phyloP scores from a whole-genome alignment of 2,888 invertebrate species.

The Apamea anceps region DNA sequence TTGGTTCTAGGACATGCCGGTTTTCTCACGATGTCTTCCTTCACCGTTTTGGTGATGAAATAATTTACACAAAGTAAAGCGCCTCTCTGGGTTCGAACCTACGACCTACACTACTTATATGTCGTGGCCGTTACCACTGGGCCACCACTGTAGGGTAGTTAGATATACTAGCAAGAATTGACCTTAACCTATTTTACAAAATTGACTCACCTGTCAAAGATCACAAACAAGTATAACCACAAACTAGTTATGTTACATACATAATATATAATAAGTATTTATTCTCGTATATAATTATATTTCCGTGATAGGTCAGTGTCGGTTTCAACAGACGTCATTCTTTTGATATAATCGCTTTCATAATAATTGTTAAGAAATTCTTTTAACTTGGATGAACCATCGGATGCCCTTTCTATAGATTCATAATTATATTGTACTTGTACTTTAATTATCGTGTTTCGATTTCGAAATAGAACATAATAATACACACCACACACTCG shows the following conservation, averaged over 20 bases:
- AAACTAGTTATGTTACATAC: background rate
- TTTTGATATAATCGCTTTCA: slow-evolving; percentile 35
- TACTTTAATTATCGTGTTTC: slow-evolving; percentile 3
- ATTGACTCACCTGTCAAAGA: background rate
- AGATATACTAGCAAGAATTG: too few species aligned
- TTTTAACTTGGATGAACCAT: slow-evolving; percentile 20
- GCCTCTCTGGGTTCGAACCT: too few species aligned
- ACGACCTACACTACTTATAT: too few species aligned
- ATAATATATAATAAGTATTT: slow-evolving; percentile 4
- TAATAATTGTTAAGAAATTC: slow-evolving; percentile 37
- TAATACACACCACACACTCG: background rate
- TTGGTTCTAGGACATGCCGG: too few species aligned
- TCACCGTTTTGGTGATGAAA: too few species aligned
- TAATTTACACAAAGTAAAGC: too few species aligned
- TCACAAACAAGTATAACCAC: slow-evolving; percentile 5
- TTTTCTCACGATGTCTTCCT: too few species aligned
- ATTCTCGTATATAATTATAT: slow-evolving; percentile 49
- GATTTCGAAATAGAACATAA: slow-evolving; percentile 5
- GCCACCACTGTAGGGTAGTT: too few species aligned
- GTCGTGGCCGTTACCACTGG: too few species aligned
- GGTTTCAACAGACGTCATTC: slow-evolving; percentile 32
- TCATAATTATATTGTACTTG: slow-evolving; percentile 29
- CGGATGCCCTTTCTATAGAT: slow-evolving; percentile 31
- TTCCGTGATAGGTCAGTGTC: slow-evolving; percentile 54
- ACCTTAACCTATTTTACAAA: slow-evolving; percentile 1